phyloP scores from a whole-genome alignment of 2,797 vertebrate genomes.

The Sebastes cheni region DNA sequence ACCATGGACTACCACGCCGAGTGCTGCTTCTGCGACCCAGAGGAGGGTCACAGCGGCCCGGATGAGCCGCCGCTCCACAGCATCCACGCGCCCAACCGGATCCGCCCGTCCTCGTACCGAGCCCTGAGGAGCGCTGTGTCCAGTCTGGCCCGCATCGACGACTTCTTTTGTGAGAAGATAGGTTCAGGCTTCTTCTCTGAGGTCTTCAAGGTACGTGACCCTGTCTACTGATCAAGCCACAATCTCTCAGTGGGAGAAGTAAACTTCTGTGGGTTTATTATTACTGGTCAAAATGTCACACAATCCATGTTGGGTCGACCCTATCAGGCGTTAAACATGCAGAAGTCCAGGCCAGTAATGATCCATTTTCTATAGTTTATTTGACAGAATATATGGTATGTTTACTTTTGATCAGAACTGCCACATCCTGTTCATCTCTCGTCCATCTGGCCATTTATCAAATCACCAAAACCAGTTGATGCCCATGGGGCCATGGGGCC shows the following conservation, averaged over 20 bases:
- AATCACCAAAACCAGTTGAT: not conserved
- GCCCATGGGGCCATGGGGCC: not conserved
- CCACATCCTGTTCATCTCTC: not conserved
- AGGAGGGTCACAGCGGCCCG: slow-evolving; percentile 63
- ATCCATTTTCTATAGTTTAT: not conserved
- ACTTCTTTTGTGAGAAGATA: slow-evolving; percentile 97
- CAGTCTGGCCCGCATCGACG: slow-evolving; percentile 92
- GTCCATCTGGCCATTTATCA: not conserved
- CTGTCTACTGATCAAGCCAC: not conserved
- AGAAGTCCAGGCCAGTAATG: not conserved
- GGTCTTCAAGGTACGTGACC: slow-evolving; percentile 90
- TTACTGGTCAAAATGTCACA: not conserved
- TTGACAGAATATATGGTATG: not conserved
- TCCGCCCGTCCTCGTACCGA: slow-evolving; percentile 90
- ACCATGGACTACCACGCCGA: slow-evolving; percentile 77
- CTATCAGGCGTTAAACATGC: not conserved
- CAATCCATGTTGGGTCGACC: not conserved
- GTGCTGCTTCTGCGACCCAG: slow-evolving; percentile 60
- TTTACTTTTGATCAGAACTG: not conserved
- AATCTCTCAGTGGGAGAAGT: not conserved
- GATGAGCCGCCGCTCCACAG: slow-evolving; percentile 77
- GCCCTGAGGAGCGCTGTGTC: slow-evolving; percentile 93
- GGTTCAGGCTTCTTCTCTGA: slow-evolving; percentile 96
- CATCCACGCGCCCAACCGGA: slow-evolving; percentile 81
- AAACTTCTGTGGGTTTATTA: not conserved